phyloP scores from a whole-genome alignment of 1,140 invertebrate genomes.

The Tetragnatha versicolor region DNA sequence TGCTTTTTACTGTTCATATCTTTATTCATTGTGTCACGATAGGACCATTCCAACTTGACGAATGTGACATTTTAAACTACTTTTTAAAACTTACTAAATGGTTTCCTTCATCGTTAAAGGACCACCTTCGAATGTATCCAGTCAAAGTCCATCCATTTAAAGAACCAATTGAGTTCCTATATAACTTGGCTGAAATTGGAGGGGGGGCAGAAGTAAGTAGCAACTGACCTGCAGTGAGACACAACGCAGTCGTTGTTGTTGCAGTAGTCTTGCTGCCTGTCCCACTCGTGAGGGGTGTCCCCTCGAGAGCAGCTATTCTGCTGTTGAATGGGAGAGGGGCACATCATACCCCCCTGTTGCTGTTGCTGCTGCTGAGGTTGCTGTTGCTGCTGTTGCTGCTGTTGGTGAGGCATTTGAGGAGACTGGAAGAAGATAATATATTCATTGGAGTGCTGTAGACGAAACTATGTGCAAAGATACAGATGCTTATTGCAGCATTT shows the following conservation, averaged over 20 bases:
- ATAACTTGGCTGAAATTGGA: too few relatives aligned
- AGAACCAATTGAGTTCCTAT: too few relatives aligned
- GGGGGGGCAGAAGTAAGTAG: not conserved
- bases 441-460: not conserved
- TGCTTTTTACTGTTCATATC: too few relatives aligned
- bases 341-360: slow-evolving; percentile 46
- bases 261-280: slow-evolving; percentile 34
- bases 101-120: too few relatives aligned
- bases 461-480: not conserved
- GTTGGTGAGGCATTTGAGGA: not conserved
- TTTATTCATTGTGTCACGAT: too few relatives aligned
- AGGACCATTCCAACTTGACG: too few relatives aligned
- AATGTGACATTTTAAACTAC: too few relatives aligned
- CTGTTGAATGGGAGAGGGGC: slow-evolving; percentile 29
- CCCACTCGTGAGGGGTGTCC: slow-evolving; percentile 31
- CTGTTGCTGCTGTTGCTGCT: slow-evolving; percentile 9
- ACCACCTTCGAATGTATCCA: too few relatives aligned
- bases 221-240: slow-evolving; percentile 48
- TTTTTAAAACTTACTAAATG: too few relatives aligned
- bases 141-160: too few relatives aligned
- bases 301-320: slow-evolving; percentile 19
- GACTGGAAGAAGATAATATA: not conserved
- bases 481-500: too few relatives aligned
- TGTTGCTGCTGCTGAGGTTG: slow-evolving; percentile 17
- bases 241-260: slow-evolving; percentile 49